Evolutionary conservation across 2,113 vertebrate species (phyloP).

Genomic region (Trichechus manatus): DNA sequence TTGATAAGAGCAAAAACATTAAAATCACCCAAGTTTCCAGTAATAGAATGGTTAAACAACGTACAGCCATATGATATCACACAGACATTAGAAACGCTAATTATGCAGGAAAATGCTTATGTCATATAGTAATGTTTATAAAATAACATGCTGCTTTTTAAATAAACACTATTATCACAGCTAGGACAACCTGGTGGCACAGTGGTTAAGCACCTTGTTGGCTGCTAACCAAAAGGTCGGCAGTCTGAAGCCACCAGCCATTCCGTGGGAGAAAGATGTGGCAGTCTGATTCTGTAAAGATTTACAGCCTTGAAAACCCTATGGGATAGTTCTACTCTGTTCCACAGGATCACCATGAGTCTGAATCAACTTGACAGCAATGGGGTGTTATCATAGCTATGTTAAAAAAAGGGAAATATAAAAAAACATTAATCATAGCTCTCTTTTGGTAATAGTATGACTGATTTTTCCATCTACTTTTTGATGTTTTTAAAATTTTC

Average conservation of each 20-base stretch:
- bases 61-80: neutral
- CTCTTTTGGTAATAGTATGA: neutral
- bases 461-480: neutral
- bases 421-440: neutral
- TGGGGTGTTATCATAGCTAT: neutral
- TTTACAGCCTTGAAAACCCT: too few relatives aligned
- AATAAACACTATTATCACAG: conserved; percentile 30
- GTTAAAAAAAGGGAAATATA: conserved; percentile 18
- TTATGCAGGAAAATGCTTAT: conserved; percentile 27
- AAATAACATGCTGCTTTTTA: conserved; percentile 20
- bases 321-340: too few relatives aligned
- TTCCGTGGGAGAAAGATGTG: too few relatives aligned
- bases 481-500: neutral
- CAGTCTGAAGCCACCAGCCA: too few relatives aligned
- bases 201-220: too few relatives aligned
- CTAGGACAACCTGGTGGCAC: too few relatives aligned
- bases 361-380: too few relatives aligned
- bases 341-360: too few relatives aligned
- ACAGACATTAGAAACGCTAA: conserved; percentile 45
- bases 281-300: too few relatives aligned
- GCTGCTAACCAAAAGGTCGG: too few relatives aligned
- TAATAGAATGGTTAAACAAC: conserved; percentile 14
- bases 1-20: conserved; percentile 40
- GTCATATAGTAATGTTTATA: neutral
- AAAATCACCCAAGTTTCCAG: neutral